Base-by-base conservation (phyloP, 2,888 invertebrate species). In the Nomada ruficornis region DNA sequence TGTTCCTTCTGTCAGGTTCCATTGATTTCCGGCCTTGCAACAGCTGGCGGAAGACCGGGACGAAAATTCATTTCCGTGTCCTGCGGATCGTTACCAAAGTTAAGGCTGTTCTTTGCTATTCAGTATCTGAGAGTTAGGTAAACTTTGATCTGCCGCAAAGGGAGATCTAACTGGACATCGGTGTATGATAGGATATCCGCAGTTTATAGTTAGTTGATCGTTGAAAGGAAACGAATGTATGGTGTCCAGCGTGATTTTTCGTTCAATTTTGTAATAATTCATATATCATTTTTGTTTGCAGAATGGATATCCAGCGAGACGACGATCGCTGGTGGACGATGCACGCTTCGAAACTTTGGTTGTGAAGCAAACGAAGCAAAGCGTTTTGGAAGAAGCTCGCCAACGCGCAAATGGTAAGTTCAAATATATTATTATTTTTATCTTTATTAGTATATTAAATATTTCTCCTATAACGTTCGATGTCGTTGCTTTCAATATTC, bases 291-390 rank as follows among this genome's bases (percentile, higher is more conserved):
- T 65, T 65, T 11, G 7, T 67, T 7, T 72, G 63, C 60, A 84
- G 99, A 98, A 99, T 95, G 99, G 99, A 85, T 99, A 99, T 94
- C 98, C 98, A 90, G 98, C 98, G 84, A 96, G 98, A 92, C 97
- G 98, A 91, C 97, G 99, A 92, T 99, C 99, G 86, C 96, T 99
- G 86, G 99, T 99, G 73, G 99, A 98, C 92, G 99, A 99, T 94
- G 99, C 99, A 89, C 97, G 98, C 91, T 99, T 99, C 94, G 99
- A 99, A 94, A 98, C 98, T 84, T 95, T 98, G 93, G 98, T 99
- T 91, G 98, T 99, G 93, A 98, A 98, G 94, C 98, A 98, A 95
- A 98, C 97, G 94, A 98, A 98, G 94, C 97, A 98, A 95, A 97
- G 96, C 91, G 98, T 98, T 89, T 95, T 98, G 91, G 98, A 98